Evolutionary conservation across 1,140 invertebrate species (phyloP), one percentile per base, ranked within the genome.

Genomic region (Drosophila orosa): DNA sequence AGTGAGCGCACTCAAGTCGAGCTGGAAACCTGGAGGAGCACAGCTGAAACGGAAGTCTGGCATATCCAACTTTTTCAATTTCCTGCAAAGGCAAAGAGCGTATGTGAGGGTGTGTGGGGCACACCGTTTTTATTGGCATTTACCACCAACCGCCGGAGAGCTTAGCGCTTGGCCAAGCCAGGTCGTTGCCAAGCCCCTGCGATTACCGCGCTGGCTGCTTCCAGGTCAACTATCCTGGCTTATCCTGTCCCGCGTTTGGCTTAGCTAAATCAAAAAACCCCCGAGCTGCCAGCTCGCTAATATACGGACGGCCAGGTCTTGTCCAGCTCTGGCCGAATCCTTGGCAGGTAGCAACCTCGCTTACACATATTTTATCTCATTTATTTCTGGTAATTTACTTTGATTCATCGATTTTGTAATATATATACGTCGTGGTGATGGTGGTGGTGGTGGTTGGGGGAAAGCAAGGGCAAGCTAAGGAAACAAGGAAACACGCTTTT

Each of bases 301-400:
- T 74, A 75, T 63, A 73, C 52, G 40, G 31, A 31, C 52, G 25
- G 33, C 5, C n/a, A 25, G 25, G 13, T 42, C 24, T 19, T 50
- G 45, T 15, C 55, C 59, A 62, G 54, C 25, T n/a, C 24, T 12
- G 24, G 10, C 31, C 10, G 12, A 24, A 10, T 24, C 19, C 33
- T 47, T 39, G 27, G 9, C 73, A 59, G 55, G 77, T 67, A 68
- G 57, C 58, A 19, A 65, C 55, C 74, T 50, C 65, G 76, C 61
- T 78, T 61, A 77, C 75, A 83, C 72, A 89, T 89, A 89, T 83
- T 89, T 89, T 87, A 87, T 87, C 83, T 89, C 83, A 87, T 87
- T 87, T 87, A 87, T 84, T 87, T 87, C 83, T 87, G 84, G 83
- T 87, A 87, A 87, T 87, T 87, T 87, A 89, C 83, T 87, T 87